Percentiles rank a stretch among this genome's conserved stretches.
Conservation (phyloP, 2,113 vertebrate genomes). For the Cairina moschata region DNA sequence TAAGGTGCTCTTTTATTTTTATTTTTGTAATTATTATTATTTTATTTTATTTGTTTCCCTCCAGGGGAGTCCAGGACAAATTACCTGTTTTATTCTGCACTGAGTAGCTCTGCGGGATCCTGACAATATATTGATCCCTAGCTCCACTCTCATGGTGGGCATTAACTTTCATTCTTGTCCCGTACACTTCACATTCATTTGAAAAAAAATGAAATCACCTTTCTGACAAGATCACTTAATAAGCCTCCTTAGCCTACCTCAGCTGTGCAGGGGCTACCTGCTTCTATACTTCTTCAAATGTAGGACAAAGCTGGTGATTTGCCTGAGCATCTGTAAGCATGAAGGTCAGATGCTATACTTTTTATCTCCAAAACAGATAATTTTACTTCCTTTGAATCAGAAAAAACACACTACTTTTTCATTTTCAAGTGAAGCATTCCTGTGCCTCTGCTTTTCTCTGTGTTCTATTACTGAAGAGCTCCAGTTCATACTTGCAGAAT, state of each 20-base stretch:
- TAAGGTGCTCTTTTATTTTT: neutral
- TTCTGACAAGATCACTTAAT: neutral
- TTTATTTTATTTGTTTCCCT: too few species aligned
- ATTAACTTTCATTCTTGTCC: neutral
- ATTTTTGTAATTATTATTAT: neutral
- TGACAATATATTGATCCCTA: neutral
- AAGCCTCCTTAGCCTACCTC: neutral
- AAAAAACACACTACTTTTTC: neutral
- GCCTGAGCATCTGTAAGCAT: neutral
- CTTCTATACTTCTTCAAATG: neutral
- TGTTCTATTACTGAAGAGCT: neutral
- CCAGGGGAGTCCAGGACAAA: neutral
- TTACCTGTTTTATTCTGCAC: neutral
- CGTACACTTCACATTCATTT: neutral
- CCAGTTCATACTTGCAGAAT: neutral
- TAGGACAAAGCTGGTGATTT: neutral
- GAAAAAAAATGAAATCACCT: neutral
- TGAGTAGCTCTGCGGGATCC: neutral
- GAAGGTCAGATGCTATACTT: neutral
- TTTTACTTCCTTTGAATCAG: neutral
- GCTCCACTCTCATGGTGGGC: neutral
- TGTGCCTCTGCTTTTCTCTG: neutral
- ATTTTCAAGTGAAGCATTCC: neutral
- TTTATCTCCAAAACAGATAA: neutral
- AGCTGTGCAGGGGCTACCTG: neutral